A percentile compares a stretch with the other conserved stretches of the same genome.
These are phyloP conservation scores for Natrix natrix DNA, from an alignment of 2,797 vertebrate species.

Conservation along the genomic window DNA sequence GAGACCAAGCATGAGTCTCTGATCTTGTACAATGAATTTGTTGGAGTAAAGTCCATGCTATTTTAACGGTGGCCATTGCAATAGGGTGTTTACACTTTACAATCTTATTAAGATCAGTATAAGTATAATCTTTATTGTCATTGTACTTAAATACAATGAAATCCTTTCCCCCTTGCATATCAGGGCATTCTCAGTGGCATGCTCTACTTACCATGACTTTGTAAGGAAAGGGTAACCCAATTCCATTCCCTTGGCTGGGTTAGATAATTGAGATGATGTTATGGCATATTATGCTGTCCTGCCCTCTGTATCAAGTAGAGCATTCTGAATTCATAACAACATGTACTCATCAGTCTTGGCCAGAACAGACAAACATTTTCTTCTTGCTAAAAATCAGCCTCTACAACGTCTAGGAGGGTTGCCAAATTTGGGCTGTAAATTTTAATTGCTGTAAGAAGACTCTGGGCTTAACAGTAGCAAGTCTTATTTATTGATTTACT, in stretches of 20 bases:
- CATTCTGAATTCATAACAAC: background rate
- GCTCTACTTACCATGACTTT: background rate
- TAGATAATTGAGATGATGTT: background rate
- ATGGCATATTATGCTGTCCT: background rate
- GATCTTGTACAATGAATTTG: background rate
- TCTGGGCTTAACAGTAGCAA: background rate
- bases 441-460: background rate
- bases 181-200: background rate
- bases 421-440: background rate
- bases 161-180: background rate
- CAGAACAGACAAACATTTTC: background rate
- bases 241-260: background rate
- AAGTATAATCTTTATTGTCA: too few relatives aligned
- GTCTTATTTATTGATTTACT: background rate
- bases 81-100: background rate
- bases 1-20: background rate
- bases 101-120: background rate
- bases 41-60: background rate
- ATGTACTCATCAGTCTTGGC: background rate
- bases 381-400: background rate
- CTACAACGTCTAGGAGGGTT: background rate
- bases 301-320: background rate
- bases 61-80: background rate
- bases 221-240: background rate
- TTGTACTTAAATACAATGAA: too few relatives aligned